phyloP scores from a whole-genome alignment of 2,113 vertebrate species.

The Gavialis gangeticus region DNA sequence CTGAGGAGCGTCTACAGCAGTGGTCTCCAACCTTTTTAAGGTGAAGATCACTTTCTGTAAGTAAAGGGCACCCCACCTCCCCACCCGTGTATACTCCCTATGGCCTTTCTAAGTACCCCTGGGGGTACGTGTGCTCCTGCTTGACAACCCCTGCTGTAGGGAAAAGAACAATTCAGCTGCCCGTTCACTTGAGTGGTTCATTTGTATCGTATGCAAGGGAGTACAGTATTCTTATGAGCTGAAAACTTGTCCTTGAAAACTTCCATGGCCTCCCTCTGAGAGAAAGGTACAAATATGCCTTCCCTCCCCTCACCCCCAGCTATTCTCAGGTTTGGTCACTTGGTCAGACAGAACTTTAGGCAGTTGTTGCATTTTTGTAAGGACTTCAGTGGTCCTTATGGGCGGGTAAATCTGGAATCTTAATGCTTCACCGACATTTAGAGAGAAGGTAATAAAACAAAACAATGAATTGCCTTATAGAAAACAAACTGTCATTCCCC shows the following conservation, averaged over 20 bases:
- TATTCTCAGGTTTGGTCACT: background rate
- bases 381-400: background rate
- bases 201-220: background rate
- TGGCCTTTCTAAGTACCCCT: too few species aligned
- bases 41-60: too few species aligned
- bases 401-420: background rate
- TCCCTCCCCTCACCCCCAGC: background rate
- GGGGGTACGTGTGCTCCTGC: too few species aligned
- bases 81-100: too few species aligned
- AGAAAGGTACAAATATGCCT: too few species aligned
- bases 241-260: rapidly evolving
- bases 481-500: background rate
- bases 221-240: background rate
- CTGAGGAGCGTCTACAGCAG: background rate
- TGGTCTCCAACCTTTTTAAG: too few species aligned
- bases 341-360: background rate
- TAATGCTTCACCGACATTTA: background rate
- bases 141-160: too few species aligned
- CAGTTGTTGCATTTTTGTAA: rapidly evolving
- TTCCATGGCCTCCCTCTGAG: background rate
- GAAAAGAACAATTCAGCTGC: too few species aligned
- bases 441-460: background rate
- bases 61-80: too few species aligned
- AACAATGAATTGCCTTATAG: too few species aligned
- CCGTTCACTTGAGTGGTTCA: too few species aligned